phyloP scores from a whole-genome alignment of 2,797 vertebrate species.

The Myoxocephalus aenaeus region DNA sequence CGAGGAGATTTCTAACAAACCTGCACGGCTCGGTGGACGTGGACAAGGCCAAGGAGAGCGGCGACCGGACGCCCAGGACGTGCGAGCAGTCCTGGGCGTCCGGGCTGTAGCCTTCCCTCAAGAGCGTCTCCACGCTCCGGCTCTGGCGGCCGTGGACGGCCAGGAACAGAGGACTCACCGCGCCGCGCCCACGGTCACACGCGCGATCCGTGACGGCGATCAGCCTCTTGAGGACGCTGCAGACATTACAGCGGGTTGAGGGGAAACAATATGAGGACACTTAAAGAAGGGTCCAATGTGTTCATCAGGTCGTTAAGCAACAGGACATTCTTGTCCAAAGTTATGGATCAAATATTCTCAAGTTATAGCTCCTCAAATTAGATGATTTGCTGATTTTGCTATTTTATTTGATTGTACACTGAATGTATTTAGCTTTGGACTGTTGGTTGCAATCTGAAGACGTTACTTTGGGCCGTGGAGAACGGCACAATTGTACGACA shows the following conservation, averaged over 20 bases:
- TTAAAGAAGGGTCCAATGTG: neutral
- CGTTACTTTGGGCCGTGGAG: neutral
- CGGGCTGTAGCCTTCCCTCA: conserved; percentile 88
- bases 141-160: conserved; percentile 80
- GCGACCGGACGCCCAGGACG: conserved; percentile 51
- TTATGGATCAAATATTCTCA: neutral
- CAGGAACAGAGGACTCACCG: conserved; percentile 93
- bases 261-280: neutral
- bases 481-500: no score
- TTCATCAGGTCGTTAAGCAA: no score
- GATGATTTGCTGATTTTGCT: neutral
- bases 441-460: neutral
- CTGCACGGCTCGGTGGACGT: conserved; percentile 5
- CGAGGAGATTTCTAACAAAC: conserved; percentile 26
- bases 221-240: conserved; percentile 87
- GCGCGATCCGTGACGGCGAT: conserved; percentile 85
- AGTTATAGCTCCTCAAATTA: neutral
- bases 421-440: neutral
- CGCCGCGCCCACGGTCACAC: conserved; percentile 83
- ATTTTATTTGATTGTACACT: neutral
- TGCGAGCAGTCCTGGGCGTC: conserved; percentile 88
- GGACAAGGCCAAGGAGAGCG: conserved; percentile 56
- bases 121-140: conserved; percentile 75
- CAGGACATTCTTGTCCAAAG: neutral
- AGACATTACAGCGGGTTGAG: neutral